Conservation (phyloP, 30 jellyfish, hydroid and myxozoan species). For the Aurelia aurita complex sp. Pacific region DNA sequence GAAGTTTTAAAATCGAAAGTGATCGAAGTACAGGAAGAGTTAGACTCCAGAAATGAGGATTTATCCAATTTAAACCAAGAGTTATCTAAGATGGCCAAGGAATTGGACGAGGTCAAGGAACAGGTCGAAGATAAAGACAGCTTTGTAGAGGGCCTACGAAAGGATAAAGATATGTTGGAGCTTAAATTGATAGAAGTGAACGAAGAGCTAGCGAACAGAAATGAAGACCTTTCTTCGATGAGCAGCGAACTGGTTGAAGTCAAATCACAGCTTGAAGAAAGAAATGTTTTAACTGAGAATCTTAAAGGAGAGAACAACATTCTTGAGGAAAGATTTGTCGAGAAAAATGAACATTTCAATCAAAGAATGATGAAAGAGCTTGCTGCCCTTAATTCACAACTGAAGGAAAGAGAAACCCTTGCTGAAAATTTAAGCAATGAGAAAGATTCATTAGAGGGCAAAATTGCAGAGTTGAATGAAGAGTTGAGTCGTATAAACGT, state of each 20-base stretch:
- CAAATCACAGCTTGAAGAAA: background rate
- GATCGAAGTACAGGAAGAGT: no score
- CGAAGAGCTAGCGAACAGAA: conserved; percentile 28
- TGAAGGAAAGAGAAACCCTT: background rate
- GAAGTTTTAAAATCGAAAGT: no score
- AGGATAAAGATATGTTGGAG: no score
- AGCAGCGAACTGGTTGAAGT: background rate
- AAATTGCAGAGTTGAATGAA: conserved; percentile 7
- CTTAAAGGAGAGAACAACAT: background rate
- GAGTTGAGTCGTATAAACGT: background rate
- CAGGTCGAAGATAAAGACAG: no score
- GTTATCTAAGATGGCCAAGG: no score
- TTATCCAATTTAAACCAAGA: no score
- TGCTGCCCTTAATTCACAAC: background rate
- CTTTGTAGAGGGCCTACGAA: no score
- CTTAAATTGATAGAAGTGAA: conserved; percentile 2
- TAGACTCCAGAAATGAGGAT: no score
- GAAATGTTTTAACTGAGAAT: background rate
- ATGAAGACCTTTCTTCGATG: conserved; percentile 13
- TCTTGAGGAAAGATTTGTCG: no score
- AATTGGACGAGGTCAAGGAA: no score
- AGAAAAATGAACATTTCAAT: no score
- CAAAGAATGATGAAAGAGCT: background rate
- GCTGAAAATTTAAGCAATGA: background rate
- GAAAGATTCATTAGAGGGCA: background rate